Conservation (phyloP, 2,888 invertebrate species). For the Drosophila lacicola region DNA sequence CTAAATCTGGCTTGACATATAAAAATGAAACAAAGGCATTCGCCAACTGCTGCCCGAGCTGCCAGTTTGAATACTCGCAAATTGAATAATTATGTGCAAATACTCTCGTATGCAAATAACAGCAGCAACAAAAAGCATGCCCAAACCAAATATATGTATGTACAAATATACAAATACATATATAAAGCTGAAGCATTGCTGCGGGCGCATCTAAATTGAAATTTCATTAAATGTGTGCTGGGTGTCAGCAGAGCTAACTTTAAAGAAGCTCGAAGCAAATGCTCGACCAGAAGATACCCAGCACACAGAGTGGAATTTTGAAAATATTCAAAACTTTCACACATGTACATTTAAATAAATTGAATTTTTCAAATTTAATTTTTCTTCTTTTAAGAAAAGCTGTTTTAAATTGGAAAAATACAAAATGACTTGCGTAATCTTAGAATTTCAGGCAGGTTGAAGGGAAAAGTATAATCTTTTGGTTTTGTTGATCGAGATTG, state of each 20-base stretch:
- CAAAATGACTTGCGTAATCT: too few species aligned
- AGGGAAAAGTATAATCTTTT: background rate
- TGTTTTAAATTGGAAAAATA: too few species aligned
- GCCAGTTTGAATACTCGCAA: slow-evolving; percentile 30
- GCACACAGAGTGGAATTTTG: background rate
- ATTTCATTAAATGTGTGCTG: slow-evolving; percentile 48
- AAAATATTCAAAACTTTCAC: too few species aligned
- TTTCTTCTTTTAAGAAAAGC: too few species aligned
- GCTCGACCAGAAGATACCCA: slow-evolving; percentile 2
- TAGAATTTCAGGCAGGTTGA: background rate
- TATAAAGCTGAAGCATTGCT: slow-evolving; percentile 23
- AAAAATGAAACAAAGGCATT: slow-evolving; percentile 50
- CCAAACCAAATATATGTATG: slow-evolving; percentile 18
- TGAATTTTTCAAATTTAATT: too few species aligned
- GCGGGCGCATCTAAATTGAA: slow-evolving; percentile 51
- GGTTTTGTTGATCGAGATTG: too few species aligned
- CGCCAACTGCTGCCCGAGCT: slow-evolving; percentile 34
- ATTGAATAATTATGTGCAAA: slow-evolving; percentile 75
- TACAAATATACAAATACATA: slow-evolving; percentile 13
- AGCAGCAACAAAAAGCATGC: slow-evolving; percentile 18
- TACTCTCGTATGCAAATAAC: slow-evolving; percentile 49
- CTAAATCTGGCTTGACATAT: slow-evolving; percentile 56
- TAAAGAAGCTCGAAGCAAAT: slow-evolving; percentile 2
- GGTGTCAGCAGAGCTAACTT: slow-evolving; percentile 21
- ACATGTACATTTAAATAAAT: too few species aligned